phyloP scores from a whole-genome alignment of 2,113 vertebrate genomes.

The Theristicus caerulescens region DNA sequence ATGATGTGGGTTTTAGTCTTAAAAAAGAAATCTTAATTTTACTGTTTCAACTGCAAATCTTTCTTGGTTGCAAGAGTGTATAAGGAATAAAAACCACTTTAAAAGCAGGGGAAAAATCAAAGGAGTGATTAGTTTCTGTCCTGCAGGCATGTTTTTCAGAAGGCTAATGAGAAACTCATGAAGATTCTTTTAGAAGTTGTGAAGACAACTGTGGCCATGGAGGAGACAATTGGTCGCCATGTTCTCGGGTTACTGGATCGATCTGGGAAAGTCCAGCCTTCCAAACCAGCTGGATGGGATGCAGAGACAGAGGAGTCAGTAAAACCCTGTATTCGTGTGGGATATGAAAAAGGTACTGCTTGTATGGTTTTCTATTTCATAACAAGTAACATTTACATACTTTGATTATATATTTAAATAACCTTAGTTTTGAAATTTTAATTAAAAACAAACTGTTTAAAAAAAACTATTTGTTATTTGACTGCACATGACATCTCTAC shows the following conservation, averaged over 20 bases:
- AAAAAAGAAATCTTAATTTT: neutral
- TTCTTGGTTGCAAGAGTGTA: neutral
- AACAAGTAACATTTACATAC: neutral
- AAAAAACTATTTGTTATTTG: neutral
- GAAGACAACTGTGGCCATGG: constrained; percentile 89
- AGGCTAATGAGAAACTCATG: constrained; percentile 83
- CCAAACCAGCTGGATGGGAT: constrained; percentile 66
- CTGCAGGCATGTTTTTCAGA: constrained; percentile 77
- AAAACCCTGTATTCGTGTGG: constrained; percentile 54
- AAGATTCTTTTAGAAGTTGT: constrained; percentile 88
- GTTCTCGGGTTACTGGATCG: constrained; percentile 82
- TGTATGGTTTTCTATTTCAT: neutral
- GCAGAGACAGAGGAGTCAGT: constrained; percentile 55
- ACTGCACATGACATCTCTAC: neutral
- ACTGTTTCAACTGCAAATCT: neutral
- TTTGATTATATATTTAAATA: neutral
- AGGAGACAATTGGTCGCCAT: constrained; percentile 89
- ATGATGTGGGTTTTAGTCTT: neutral
- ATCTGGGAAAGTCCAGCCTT: constrained; percentile 66
- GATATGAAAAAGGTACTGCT: constrained; percentile 69
- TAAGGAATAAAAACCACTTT: neutral
- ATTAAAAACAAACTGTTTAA: neutral
- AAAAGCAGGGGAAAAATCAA: neutral
- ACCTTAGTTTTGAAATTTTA: neutral
- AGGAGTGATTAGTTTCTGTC: constrained; percentile 20